Evolutionary conservation across 2,113 vertebrate genomes (phyloP).

Genomic region (Orientallactaga bullata): DNA sequence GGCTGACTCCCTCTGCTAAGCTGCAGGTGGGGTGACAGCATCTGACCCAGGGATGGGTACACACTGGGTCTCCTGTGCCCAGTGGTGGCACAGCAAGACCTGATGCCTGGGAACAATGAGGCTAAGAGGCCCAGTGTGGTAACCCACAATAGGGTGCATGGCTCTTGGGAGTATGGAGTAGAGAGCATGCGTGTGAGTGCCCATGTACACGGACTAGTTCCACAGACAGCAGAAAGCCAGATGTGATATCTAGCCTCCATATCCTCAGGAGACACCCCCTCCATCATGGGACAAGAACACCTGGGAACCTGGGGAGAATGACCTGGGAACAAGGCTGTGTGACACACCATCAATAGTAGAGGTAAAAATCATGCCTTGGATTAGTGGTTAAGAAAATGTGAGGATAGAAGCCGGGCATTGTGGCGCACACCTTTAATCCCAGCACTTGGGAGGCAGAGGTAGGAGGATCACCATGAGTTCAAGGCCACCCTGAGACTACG

Average conservation of each 20-base stretch:
- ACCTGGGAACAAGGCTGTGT: not conserved
- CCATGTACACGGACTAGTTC: not conserved
- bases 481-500: too few species aligned
- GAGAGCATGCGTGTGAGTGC: not conserved
- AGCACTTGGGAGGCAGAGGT: too few species aligned
- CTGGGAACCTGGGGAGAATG: not conserved
- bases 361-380: rapidly evolving
- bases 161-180: rapidly evolving
- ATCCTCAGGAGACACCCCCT: not conserved
- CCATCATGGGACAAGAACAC: rapidly evolving
- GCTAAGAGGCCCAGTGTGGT: not conserved
- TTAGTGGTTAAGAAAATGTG: not conserved
- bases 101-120: not conserved
- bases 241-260: not conserved
- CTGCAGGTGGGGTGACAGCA: not conserved
- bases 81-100: rapidly evolving
- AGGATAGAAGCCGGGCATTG: too few species aligned
- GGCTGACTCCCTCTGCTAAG: not conserved
- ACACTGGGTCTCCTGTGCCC: not conserved
- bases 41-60: not conserved
- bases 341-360: not conserved
- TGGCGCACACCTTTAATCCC: too few species aligned
- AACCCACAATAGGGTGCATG: not conserved
- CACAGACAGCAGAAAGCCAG: not conserved
- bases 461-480: too few species aligned